Conservation (phyloP, 2,888 invertebrate genomes). For the Melangyna quadrimaculata region DNA sequence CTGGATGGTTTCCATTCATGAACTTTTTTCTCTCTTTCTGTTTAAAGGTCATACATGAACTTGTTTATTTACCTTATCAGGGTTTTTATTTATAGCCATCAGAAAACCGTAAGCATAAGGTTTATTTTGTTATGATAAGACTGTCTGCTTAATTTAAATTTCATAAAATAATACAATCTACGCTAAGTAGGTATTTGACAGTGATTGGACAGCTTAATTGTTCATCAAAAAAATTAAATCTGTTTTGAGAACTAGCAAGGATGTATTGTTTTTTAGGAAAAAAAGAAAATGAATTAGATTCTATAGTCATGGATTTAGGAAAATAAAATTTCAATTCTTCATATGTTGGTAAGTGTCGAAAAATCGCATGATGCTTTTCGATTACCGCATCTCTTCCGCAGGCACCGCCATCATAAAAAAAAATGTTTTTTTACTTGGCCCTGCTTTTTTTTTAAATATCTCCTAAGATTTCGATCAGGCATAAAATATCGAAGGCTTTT, state of each 20-base stretch:
- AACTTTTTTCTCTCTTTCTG: conserved; percentile 17
- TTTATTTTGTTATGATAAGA: conserved; percentile 21
- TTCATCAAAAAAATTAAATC: neutral
- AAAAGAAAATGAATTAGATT: neutral
- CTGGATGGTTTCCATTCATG: conserved; percentile 49
- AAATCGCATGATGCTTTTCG: too few relatives aligned
- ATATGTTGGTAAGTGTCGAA: too few relatives aligned
- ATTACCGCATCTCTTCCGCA: too few relatives aligned
- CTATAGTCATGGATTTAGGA: too few relatives aligned
- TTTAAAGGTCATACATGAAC: conserved; percentile 19
- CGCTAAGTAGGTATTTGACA: neutral
- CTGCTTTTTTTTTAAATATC: too few relatives aligned
- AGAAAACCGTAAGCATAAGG: conserved; percentile 3
- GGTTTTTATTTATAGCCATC: neutral
- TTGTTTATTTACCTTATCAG: conserved; percentile 43
- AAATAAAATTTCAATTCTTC: too few relatives aligned
- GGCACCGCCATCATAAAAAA: too few relatives aligned
- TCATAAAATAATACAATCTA: neutral
- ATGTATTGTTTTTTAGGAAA: neutral
- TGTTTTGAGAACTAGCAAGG: neutral
- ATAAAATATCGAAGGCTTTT: too few relatives aligned
- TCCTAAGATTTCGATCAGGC: too few relatives aligned
- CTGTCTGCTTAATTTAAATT: neutral
- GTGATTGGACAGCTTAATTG: neutral
- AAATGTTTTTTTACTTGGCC: too few relatives aligned